phyloP scores from a whole-genome alignment of 2,888 invertebrate species.

The Eulithis testata region DNA sequence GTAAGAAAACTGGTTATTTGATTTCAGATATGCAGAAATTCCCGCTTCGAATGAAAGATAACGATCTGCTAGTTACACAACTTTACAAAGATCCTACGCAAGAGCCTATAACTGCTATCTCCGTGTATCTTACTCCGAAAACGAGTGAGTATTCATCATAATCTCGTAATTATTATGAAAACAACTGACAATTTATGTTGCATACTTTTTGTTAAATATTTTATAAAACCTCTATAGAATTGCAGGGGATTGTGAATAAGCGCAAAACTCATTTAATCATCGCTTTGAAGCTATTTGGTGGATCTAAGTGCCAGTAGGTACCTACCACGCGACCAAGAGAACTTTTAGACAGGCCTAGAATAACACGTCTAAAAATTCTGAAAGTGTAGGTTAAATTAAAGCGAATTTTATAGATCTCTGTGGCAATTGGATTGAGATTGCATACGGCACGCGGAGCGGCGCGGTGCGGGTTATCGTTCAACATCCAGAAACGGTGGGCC shows the following conservation, averaged over 20 bases:
- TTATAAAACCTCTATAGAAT: too few relatives aligned
- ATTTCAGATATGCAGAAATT: slow-evolving; percentile 99
- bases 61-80: slow-evolving; percentile 98
- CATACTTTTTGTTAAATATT: too few relatives aligned
- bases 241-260: too few relatives aligned
- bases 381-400: too few relatives aligned
- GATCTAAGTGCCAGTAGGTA: too few relatives aligned
- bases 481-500: slow-evolving; percentile 99
- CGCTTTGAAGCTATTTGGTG: too few relatives aligned
- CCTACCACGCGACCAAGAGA: too few relatives aligned
- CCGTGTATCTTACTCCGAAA: slow-evolving; percentile 99
- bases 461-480: slow-evolving; percentile 98
- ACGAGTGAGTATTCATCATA: slow-evolving; percentile 98
- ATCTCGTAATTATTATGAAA: too few relatives aligned
- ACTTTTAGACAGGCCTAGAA: too few relatives aligned
- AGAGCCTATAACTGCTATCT: slow-evolving; percentile 98
- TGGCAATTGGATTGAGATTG: slow-evolving; percentile 99
- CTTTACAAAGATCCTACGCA: slow-evolving; percentile 96
- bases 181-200: too few relatives aligned
- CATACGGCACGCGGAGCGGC: slow-evolving; percentile 98
- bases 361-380: too few relatives aligned
- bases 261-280: too few relatives aligned
- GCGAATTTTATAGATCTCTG: slow-evolving; percentile 89
- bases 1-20: slow-evolving; percentile 7
- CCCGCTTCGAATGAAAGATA: slow-evolving; percentile 99